Percentiles rank a stretch among this genome's conserved stretches.
phyloP scores from a whole-genome alignment of 2,113 vertebrate genomes.

The Eretmochelys imbricata region DNA sequence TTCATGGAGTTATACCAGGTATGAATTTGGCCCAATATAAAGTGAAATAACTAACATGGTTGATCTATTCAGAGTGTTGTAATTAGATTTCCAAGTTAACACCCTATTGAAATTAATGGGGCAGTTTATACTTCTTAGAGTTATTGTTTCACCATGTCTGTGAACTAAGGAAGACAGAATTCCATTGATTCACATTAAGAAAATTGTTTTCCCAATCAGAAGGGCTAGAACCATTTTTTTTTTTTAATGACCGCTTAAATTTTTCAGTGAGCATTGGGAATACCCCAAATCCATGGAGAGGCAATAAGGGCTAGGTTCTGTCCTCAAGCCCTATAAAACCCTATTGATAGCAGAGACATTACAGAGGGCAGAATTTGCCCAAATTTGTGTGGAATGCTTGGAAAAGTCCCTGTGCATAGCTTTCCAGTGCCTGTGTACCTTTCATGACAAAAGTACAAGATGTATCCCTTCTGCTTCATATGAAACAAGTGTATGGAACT shows the following conservation, averaged over 20 bases:
- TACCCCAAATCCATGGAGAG: neutral
- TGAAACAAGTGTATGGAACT: slow-evolving; percentile 22
- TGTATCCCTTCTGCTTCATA: neutral
- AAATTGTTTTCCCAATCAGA: neutral
- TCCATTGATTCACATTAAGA: neutral
- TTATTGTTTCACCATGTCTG: slow-evolving; percentile 41
- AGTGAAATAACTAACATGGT: slow-evolving; percentile 5
- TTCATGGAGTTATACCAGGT: slow-evolving; percentile 43
- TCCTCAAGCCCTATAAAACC: neutral
- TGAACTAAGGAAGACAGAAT: slow-evolving; percentile 51
- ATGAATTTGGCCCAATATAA: neutral
- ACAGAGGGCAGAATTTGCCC: slow-evolving; percentile 13
- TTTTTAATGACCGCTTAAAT: neutral
- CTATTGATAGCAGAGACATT: neutral
- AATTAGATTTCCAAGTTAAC: neutral
- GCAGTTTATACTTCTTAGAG: slow-evolving; percentile 51
- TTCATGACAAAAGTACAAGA: neutral
- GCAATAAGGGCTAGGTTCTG: neutral
- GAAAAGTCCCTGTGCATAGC: neutral
- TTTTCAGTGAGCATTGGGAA: neutral
- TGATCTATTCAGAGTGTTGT: neutral
- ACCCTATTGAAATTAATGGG: neutral
- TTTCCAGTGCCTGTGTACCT: neutral
- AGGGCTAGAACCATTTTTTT: neutral
- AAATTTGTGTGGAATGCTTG: neutral